A percentile compares a stretch with the other conserved stretches of the same genome.
Evolutionary conservation across 2,797 vertebrate species (phyloP).

Genomic region (Lithobates pipiens): DNA sequence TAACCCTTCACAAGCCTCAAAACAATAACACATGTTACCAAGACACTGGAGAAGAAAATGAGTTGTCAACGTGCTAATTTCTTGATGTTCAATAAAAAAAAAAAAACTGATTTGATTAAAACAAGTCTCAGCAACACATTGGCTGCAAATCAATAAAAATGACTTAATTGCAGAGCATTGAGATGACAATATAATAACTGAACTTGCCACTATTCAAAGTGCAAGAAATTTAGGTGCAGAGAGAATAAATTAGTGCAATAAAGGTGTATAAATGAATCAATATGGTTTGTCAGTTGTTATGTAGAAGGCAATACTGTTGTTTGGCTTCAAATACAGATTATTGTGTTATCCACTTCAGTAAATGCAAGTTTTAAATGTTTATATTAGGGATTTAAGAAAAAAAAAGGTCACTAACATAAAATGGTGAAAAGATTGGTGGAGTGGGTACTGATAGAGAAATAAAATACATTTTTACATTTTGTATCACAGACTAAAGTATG

Average conservation of each 20-base stretch:
- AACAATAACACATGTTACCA: constrained; percentile 4
- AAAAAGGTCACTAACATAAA: neutral
- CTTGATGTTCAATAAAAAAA: constrained; percentile 51
- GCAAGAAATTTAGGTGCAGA: constrained; percentile 47
- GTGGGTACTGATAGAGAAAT: neutral
- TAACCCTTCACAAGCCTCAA: constrained; percentile 6
- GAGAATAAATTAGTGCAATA: constrained; percentile 56
- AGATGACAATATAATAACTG: constrained; percentile 60
- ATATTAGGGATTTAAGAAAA: neutral
- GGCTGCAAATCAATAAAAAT: constrained; percentile 55
- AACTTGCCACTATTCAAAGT: constrained; percentile 38
- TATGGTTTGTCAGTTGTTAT: constrained; percentile 16
- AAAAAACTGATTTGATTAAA: constrained; percentile 54
- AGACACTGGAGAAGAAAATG: constrained; percentile 40
- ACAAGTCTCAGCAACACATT: constrained; percentile 48
- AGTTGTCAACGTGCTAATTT: constrained; percentile 55
- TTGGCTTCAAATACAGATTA: constrained; percentile 10
- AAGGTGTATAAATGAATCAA: constrained; percentile 47
- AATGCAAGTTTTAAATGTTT: neutral
- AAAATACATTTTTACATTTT: too few relatives aligned
- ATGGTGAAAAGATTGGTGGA: neutral
- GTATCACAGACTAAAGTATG: neutral
- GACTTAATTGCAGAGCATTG: constrained; percentile 57
- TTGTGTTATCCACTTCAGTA: neutral
- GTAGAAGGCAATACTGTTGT: neutral